Percentiles rank a stretch among this genome's conserved stretches.
Conservation (phyloP, 2,797 vertebrate species). For the Thunnus albacares region DNA sequence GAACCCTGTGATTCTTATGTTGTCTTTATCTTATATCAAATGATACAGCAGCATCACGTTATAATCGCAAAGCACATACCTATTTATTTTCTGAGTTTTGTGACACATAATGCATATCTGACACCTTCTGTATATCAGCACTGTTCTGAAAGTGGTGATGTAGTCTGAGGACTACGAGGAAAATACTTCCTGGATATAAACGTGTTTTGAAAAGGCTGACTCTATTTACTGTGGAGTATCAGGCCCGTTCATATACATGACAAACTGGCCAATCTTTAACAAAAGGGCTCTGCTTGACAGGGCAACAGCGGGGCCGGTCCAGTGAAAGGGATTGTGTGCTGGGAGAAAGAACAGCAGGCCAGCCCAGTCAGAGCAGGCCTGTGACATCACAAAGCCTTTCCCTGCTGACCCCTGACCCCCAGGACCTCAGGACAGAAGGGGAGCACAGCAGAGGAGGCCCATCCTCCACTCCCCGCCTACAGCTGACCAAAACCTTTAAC, state of each 20-base stretch:
- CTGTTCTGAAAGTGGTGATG: conserved; percentile 22
- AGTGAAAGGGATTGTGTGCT: conserved; percentile 73
- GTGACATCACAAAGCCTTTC: conserved; percentile 90
- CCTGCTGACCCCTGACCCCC: conserved; percentile 86
- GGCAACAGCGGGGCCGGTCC: conserved; percentile 74
- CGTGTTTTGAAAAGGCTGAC: conserved; percentile 26
- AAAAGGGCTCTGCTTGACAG: conserved; percentile 75
- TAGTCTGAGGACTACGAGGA: not conserved
- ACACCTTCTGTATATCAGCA: not conserved
- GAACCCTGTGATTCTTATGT: conserved; percentile 2
- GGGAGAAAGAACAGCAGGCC: conserved; percentile 83
- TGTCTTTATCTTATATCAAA: conserved; percentile 4
- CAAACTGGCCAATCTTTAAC: conserved; percentile 64
- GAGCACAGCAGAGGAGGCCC: conserved; percentile 70
- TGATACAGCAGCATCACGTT: not conserved
- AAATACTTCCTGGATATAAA: conserved; percentile 29
- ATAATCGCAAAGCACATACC: not conserved
- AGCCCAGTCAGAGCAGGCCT: conserved; percentile 62
- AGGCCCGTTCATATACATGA: conserved; percentile 62
- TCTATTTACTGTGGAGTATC: conserved; percentile 39
- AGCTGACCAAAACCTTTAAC: conserved; percentile 84
- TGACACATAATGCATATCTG: conserved; percentile 1
- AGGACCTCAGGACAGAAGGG: conserved; percentile 87
- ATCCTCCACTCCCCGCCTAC: conserved; percentile 76
- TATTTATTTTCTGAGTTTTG: not conserved